These are phyloP conservation scores for Nomada goodeniana DNA, from an alignment of 2,888 invertebrate species.

Conservation along the genomic window DNA sequence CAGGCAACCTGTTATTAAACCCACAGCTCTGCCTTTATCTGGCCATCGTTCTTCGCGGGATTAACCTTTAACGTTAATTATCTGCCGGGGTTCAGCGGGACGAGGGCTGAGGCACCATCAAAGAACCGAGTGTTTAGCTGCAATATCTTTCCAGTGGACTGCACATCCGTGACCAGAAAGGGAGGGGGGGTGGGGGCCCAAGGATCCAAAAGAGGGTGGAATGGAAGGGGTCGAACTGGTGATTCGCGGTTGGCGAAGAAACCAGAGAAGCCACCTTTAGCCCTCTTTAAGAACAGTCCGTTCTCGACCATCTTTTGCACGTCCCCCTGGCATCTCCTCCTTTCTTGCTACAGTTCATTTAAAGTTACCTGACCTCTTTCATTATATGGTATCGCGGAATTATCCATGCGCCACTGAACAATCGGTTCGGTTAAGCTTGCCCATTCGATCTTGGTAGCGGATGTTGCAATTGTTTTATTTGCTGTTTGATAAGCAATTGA, in stretches of 20 bases:
- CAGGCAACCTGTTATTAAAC: conserved; percentile 53
- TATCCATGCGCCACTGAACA: conserved; percentile 18
- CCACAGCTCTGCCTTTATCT: conserved; percentile 51
- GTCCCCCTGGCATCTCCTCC: not conserved
- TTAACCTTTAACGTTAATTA: conserved; percentile 83
- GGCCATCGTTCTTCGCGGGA: conserved; percentile 64
- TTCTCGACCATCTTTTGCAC: conserved; percentile 16
- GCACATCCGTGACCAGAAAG: conserved; percentile 78
- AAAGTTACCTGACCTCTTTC: conserved; percentile 13
- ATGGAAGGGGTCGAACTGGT: conserved; percentile 44
- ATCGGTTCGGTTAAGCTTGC: conserved; percentile 32
- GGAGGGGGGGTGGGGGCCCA: conserved; percentile 33
- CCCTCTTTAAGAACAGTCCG: conserved; percentile 44
- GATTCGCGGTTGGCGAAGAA: conserved; percentile 68
- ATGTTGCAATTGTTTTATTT: conserved; percentile 11
- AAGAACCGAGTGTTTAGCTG: conserved; percentile 81
- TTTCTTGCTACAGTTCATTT: conserved; percentile 17
- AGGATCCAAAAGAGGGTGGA: conserved; percentile 57
- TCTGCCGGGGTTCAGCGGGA: conserved; percentile 66
- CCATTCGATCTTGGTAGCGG: not conserved
- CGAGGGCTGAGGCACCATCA: conserved; percentile 75
- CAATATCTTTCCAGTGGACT: conserved; percentile 80
- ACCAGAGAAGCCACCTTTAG: conserved; percentile 59
- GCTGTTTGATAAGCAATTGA: not conserved
- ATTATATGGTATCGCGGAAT: conserved; percentile 32